A percentile compares a stretch with the other conserved stretches of the same genome.
phyloP scores from a whole-genome alignment of 2,797 vertebrate genomes.

The Silurus aristotelis region DNA sequence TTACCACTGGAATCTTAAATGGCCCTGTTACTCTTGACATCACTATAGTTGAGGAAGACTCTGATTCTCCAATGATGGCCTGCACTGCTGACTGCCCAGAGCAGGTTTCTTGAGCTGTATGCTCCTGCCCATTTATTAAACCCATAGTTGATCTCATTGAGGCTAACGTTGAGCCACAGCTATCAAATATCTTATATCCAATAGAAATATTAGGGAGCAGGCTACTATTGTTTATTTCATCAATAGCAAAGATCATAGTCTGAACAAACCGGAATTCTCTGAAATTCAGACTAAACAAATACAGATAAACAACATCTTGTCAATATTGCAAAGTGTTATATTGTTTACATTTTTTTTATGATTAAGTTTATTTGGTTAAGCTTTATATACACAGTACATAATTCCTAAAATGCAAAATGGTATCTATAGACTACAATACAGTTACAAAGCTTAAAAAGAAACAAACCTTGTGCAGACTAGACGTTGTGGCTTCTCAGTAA shows the following conservation, averaged over 20 bases:
- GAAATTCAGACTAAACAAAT: slow-evolving; percentile 65
- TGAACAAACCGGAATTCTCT: slow-evolving; percentile 66
- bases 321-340: neutral
- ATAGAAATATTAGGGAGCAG: slow-evolving; percentile 63
- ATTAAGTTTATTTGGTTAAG: neutral
- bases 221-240: slow-evolving; percentile 61
- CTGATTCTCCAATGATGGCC: slow-evolving; percentile 68
- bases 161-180: slow-evolving; percentile 68
- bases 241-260: slow-evolving; percentile 66
- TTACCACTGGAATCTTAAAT: slow-evolving; percentile 67
- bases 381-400: neutral
- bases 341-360: neutral
- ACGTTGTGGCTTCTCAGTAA: slow-evolving; percentile 63
- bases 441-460: neutral
- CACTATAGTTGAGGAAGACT: slow-evolving; percentile 75
- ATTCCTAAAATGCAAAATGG: neutral
- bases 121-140: slow-evolving; percentile 69
- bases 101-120: slow-evolving; percentile 59
- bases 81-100: slow-evolving; percentile 60
- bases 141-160: slow-evolving; percentile 69
- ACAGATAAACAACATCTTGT: neutral
- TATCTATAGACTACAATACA: neutral
- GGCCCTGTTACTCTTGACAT: slow-evolving; percentile 70
- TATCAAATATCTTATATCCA: slow-evolving; percentile 67
- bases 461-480: slow-evolving; percentile 60